Conservation (phyloP, 1,140 invertebrate genomes). For the Eufriesea mexicana region DNA sequence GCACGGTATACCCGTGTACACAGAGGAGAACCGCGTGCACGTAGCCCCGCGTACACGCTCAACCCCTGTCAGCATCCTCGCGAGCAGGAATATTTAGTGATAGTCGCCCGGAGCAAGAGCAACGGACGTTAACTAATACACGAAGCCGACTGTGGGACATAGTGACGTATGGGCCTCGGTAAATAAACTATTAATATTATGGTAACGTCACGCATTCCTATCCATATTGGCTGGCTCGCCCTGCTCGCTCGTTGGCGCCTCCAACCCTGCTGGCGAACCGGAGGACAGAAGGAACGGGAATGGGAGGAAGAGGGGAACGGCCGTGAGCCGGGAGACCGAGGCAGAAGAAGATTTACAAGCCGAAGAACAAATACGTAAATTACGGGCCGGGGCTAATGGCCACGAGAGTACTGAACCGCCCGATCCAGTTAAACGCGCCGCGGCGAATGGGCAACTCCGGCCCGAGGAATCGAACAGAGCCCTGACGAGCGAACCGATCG, state of each 20-base stretch:
- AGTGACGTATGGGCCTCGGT: slow-evolving; percentile 81
- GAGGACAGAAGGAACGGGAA: slow-evolving; percentile 28
- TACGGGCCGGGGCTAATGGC: slow-evolving; percentile 77
- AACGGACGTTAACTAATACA: slow-evolving; percentile 73
- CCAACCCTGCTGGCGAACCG: slow-evolving; percentile 45
- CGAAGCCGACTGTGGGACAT: slow-evolving; percentile 62
- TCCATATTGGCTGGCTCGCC: slow-evolving; percentile 80
- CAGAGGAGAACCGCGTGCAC: neutral
- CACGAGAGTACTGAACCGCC: slow-evolving; percentile 56
- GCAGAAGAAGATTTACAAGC: slow-evolving; percentile 79
- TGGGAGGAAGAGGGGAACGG: slow-evolving; percentile 7
- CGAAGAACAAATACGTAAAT: slow-evolving; percentile 82
- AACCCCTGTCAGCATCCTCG: slow-evolving; percentile 75
- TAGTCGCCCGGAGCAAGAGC: slow-evolving; percentile 76
- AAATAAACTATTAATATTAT: slow-evolving; percentile 83
- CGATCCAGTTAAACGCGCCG: slow-evolving; percentile 48
- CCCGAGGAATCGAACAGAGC: neutral
- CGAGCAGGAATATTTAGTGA: slow-evolving; percentile 80
- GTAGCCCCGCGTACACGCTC: slow-evolving; percentile 34
- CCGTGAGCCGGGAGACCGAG: slow-evolving; percentile 19
- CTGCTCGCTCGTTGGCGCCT: slow-evolving; percentile 72
- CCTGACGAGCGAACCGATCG: neutral
- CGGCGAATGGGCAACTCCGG: neutral
- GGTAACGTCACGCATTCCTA: slow-evolving; percentile 82
- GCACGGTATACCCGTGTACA: neutral